Evolutionary conservation across 1,140 invertebrate genomes (phyloP), one percentile per base, ranked within the genome.

Genomic region (Caenorhabditis briggsae): DNA sequence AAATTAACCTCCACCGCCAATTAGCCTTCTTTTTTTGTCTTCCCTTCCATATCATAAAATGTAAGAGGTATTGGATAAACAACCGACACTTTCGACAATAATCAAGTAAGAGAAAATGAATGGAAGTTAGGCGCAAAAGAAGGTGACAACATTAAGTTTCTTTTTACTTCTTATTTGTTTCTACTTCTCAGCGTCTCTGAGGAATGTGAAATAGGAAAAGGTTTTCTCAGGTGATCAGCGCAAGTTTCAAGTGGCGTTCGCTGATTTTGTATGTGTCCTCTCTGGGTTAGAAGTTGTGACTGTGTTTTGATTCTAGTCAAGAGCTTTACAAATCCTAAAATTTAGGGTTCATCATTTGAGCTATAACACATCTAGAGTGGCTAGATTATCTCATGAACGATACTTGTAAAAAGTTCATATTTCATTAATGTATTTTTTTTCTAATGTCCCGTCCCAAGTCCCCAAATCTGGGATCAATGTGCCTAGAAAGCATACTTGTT

Each of bases 221-320:
- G 59, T 64, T 64, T 64, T 12, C 59, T 14, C 59, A 64, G 59
- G 59, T 64, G 59, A 64, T 64, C 59, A 64, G 59, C 33, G 59
- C 56, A 58, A 20, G 18, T n/a, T 58, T 58, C 56, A 58, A 58
- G 56, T 58, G 25, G 23, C 2, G 9, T 33, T 33, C 16, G 23
- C 25, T 33, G 25, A 64, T 64, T 64, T 64, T 64, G 59, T 16
- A 64, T 41, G 59, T 33, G 59, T 64, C 33, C 59, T 7, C 33
- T 64, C n/a, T 2, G 33, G 33, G 3, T 33, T 33, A 33, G 33
- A 33, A 33, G 33, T 3, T 33, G 3, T 59, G 18, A 20, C 9
- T 59, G 8, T n/a, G 8, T 59, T 59, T n/a, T 59, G 56, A 20
- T 59, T 59, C 56, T n/a, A n/a, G 20, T 59, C n/a, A n/a, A 8